Conservation (phyloP, 2,113 vertebrate species). For the Nanorana parkeri region DNA sequence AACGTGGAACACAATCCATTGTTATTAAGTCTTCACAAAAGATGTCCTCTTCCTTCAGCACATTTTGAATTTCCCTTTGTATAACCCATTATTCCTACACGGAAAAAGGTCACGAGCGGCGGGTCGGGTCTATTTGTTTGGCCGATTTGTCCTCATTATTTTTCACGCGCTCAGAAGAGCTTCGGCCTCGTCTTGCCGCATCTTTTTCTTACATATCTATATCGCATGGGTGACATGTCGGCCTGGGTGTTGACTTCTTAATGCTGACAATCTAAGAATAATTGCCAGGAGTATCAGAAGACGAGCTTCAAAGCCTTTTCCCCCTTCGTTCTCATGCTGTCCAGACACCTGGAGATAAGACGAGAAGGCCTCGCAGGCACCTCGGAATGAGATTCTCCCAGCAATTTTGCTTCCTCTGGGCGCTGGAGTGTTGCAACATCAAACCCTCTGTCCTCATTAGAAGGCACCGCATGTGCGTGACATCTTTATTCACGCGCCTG, state of each 20-base stretch:
- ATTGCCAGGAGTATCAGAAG: background rate
- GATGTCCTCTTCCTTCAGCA: too few relatives aligned
- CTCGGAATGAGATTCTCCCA: slow-evolving; percentile 55
- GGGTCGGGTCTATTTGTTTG: too few relatives aligned
- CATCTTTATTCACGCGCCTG: slow-evolving; percentile 76
- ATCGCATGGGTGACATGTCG: slow-evolving; percentile 1
- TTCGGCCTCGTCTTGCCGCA: too few relatives aligned
- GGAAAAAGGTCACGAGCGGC: too few relatives aligned
- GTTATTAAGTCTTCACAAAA: too few relatives aligned
- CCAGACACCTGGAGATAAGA: slow-evolving; percentile 50
- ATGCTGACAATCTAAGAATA: slow-evolving; percentile 43
- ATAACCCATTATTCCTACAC: too few relatives aligned
- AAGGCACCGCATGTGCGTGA: slow-evolving; percentile 74
- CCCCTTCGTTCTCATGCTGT: slow-evolving; percentile 31
- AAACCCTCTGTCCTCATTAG: slow-evolving; percentile 79
- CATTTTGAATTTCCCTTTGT: too few relatives aligned
- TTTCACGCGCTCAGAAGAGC: too few relatives aligned
- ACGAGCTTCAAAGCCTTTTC: slow-evolving; percentile 40
- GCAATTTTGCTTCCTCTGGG: slow-evolving; percentile 68
- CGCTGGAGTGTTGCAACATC: slow-evolving; percentile 69
- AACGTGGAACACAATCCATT: too few relatives aligned
- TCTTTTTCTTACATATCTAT: background rate
- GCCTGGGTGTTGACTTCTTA: slow-evolving; percentile 37
- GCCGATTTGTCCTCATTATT: too few relatives aligned
- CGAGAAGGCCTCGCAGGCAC: slow-evolving; percentile 26